Evolutionary conservation across 2,113 vertebrate species (phyloP), one percentile per base, ranked within the genome.

Genomic region (Chaetops frenatus): DNA sequence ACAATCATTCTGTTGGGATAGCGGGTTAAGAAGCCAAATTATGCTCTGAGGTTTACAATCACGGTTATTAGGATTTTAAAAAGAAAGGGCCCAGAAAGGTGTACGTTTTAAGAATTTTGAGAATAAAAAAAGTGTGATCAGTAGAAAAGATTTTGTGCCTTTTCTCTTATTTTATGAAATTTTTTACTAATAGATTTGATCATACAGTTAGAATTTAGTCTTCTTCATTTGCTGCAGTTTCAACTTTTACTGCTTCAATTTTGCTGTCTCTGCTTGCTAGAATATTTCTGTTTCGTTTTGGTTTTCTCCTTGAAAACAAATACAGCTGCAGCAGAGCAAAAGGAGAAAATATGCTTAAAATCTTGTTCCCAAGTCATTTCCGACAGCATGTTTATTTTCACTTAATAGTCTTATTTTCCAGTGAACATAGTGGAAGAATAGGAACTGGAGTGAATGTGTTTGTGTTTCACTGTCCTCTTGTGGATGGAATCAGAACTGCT

Each of bases 1-100:
- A 70, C 74, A 97, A 78, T 97, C 82, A 92, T 97, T 97, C 92
- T 97, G 84, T 91, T 96, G 94, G 92, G 90, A 94, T 96, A 94
- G 85, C 5, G 3, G 90, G 87, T 95, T 97, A 95, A 97, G 95
- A 95, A 97, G 95, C 92, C 81, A 95, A 96, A 96, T 96, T 97
- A 82, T 74, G 12, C 79, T 95, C 90, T 95, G 88, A 97, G 91
- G 54, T 94, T 97, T 97, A 86, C 78, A 94, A 36, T 96, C 90
- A 86, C 61, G 85, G 66, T 95, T 96, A 80, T 45, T 62, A 81
- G 61, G 69, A 57, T 64, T 70, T 11, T 4, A 2, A 18, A 27
- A 67, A 51, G 67, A 25, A 11, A 3, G 2, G 10, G 2, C 64
- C 9, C 42, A 73, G 69, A 50, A 60, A 62, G 35, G 42, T 14